Percentiles rank a stretch among this genome's conserved stretches.
phyloP scores from a whole-genome alignment of 2,797 vertebrate species.

The Coracias cyanogaster region DNA sequence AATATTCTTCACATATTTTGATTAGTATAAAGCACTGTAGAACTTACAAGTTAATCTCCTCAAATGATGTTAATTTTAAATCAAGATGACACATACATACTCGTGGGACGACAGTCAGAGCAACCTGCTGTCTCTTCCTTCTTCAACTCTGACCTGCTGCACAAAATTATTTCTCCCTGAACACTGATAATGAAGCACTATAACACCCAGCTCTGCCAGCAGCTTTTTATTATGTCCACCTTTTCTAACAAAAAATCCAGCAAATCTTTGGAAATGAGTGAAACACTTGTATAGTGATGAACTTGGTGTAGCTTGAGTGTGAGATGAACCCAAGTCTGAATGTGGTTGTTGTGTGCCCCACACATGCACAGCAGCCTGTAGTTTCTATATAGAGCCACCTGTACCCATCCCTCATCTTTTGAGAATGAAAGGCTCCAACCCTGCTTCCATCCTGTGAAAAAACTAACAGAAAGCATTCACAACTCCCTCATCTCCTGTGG shows the following conservation, averaged over 20 bases:
- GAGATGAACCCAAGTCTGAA: neutral
- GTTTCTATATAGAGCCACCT: neutral
- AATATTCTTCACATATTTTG: slow-evolving; percentile 62
- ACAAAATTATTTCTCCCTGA: slow-evolving; percentile 4
- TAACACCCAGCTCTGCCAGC: neutral
- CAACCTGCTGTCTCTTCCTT: neutral
- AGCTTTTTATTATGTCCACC: slow-evolving; percentile 2
- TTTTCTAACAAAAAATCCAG: neutral
- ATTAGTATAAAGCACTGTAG: slow-evolving; percentile 29
- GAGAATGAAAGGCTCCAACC: neutral
- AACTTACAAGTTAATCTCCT: slow-evolving; percentile 36
- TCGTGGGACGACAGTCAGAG: neutral
- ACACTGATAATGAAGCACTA: neutral
- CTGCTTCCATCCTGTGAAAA: neutral
- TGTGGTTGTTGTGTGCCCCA: neutral
- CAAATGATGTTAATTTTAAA: slow-evolving; percentile 60
- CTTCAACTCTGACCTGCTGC: neutral
- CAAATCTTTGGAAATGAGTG: neutral
- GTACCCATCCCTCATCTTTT: neutral
- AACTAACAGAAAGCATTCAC: neutral
- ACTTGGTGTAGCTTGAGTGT: neutral
- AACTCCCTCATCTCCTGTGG: fast-evolving
- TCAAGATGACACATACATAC: neutral
- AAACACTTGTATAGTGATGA: neutral
- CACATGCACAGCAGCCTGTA: fast-evolving